These are phyloP conservation scores for Huso huso DNA, from an alignment of 2,797 vertebrate species.

Conservation along the genomic window DNA sequence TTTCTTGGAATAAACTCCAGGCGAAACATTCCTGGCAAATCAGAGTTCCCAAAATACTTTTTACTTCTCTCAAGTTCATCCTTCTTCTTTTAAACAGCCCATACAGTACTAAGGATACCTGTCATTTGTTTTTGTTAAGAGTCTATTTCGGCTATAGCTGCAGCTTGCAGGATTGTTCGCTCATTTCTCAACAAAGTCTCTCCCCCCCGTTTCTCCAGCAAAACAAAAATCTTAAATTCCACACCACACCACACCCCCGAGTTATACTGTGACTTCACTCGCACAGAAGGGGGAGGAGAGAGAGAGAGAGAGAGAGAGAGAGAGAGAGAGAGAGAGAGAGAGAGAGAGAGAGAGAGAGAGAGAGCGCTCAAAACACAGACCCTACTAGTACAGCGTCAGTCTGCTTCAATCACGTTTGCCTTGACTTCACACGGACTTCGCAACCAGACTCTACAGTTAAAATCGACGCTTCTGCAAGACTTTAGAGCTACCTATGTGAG, in stretches of 20 bases:
- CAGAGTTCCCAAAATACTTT: too few species aligned
- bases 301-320: too few species aligned
- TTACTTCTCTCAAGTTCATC: too few species aligned
- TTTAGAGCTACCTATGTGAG: slow-evolving; percentile 36
- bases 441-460: slow-evolving; percentile 21
- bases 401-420: slow-evolving; percentile 29
- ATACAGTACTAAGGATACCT: too few species aligned
- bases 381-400: slow-evolving; percentile 20
- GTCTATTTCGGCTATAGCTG: too few species aligned
- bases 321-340: too few species aligned
- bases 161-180: too few species aligned
- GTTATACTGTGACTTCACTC: slow-evolving; percentile 19
- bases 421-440: slow-evolving; percentile 17
- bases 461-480: slow-evolving; percentile 13
- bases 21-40: too few species aligned
- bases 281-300: slow-evolving; percentile 18
- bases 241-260: slow-evolving; percentile 56
- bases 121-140: too few species aligned
- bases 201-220: slow-evolving; percentile 11
- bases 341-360: too few species aligned
- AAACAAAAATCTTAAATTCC: slow-evolving; percentile 26
- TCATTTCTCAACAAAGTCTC: background rate
- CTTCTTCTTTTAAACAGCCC: too few species aligned
- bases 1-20: too few species aligned
- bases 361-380: slow-evolving; percentile 17